Base-by-base conservation (phyloP, 2,888 invertebrate species). In the Tetranychus piercei region DNA sequence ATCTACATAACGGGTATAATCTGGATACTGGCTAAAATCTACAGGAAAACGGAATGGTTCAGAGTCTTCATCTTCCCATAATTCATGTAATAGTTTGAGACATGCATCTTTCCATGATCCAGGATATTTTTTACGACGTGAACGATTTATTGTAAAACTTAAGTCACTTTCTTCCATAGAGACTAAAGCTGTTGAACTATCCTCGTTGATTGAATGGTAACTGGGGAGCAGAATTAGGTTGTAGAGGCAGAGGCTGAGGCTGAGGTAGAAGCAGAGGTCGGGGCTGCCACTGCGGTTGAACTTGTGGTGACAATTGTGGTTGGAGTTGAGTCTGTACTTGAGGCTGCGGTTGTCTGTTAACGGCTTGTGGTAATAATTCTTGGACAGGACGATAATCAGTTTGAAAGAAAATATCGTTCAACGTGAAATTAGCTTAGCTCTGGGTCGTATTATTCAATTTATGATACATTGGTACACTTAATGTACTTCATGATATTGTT, bases 31-130 rank as follows among this genome's bases (percentile, higher is more conserved):
- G 43, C 88, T 84, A 20, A 87, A 85, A 81, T 90, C 88, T 1
- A 96, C 94, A 3, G 94, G 92, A 79, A 87, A 86, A 76, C 87
- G 84, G 81, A 82, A 85, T 18, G 94, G 93, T 80, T 87, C 87
- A 0, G 93, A 91, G 85, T 95, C 94, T 77, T 88, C 89, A 80
- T 85, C 88, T 80, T 85, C 87, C 86, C 87, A 85, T 80, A 95
- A 86, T 77, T 87, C 86, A 76, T 89, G 87, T 72, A 95, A 83
- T 73, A 94, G 84, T 74, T 87, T 86, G 72, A 79, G 85, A 82
- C 86, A 92, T 73, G 85, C 84, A 65, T 84, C 79, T 79, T 83
- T 84, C 86, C 87, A 87, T 74, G 79, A 77, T 23, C 71, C 71
- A 23, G 78, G 76, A 23, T 76, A 77, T 74, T 74, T 76, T 69